Evolutionary conservation across 2,113 vertebrate genomes (phyloP).

Genomic region (Camelus bactrianus): DNA sequence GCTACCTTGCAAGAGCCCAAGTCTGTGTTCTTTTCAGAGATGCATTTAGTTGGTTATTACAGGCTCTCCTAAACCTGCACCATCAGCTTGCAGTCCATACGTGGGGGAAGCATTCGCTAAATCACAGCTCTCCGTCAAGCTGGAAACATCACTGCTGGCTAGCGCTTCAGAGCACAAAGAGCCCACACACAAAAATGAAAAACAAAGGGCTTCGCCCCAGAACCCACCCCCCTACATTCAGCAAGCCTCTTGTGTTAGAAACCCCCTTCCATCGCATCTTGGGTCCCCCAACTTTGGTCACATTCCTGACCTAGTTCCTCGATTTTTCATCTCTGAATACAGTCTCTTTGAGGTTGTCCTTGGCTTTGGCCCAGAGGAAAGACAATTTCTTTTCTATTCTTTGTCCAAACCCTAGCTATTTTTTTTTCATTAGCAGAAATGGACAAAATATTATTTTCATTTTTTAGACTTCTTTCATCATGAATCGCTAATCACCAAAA

Average conservation of each 20-base stretch:
- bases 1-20: neutral
- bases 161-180: slow-evolving; percentile 64
- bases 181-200: slow-evolving; percentile 23
- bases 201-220: neutral
- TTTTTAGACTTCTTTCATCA: slow-evolving; percentile 29
- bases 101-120: neutral
- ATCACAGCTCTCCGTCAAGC: neutral
- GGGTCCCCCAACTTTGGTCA: neutral
- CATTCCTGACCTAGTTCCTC: neutral
- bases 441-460: slow-evolving; percentile 2
- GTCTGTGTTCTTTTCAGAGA: neutral
- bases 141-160: slow-evolving; percentile 1
- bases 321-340: slow-evolving; percentile 33
- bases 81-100: neutral
- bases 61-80: neutral
- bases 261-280: neutral
- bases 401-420: neutral
- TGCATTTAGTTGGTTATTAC: no score
- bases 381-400: slow-evolving; percentile 28
- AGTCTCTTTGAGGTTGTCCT: slow-evolving; percentile 32
- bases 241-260: neutral
- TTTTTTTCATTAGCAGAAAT: neutral
- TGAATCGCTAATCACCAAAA: neutral
- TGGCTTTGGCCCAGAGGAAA: slow-evolving; percentile 54
- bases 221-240: slow-evolving; percentile 12